A percentile compares a stretch with the other conserved stretches of the same genome.
Conservation (phyloP, 2,113 vertebrate genomes). For the Aptenodytes forsteri region DNA sequence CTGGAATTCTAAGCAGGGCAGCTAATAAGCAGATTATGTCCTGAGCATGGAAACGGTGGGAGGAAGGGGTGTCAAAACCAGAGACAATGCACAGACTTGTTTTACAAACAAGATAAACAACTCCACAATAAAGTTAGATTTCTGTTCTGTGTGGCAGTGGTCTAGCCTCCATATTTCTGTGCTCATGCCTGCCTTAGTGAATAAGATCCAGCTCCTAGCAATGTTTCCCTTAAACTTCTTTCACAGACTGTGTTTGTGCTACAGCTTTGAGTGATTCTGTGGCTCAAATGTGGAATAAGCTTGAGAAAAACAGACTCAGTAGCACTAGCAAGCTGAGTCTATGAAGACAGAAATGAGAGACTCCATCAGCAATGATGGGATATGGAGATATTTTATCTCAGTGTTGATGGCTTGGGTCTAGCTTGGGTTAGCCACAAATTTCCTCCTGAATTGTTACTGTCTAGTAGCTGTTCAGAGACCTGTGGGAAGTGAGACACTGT, state of each 20-base stretch:
- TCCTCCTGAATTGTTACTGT: neutral
- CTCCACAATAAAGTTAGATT: neutral
- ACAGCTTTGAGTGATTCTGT: neutral
- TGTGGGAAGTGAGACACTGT: neutral
- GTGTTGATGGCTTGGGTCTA: neutral
- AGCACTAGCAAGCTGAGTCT: neutral
- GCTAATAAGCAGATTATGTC: constrained; percentile 48
- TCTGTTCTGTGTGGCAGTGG: neutral
- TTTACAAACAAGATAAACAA: neutral
- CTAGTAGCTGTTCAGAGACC: neutral
- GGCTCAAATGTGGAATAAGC: neutral
- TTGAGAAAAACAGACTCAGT: neutral
- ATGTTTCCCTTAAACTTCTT: neutral
- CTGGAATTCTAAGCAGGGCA: constrained; percentile 54
- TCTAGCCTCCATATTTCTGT: neutral
- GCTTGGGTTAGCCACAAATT: neutral
- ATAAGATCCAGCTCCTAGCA: neutral
- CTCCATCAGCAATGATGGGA: neutral
- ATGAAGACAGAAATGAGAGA: neutral
- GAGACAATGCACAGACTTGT: neutral
- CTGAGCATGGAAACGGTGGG: neutral
- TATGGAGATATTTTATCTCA: neutral
- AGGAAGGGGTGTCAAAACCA: neutral
- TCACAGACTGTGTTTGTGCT: neutral
- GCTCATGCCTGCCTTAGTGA: neutral